Evolutionary conservation across 2,797 vertebrate genomes (phyloP), one percentile per base, ranked within the genome.

Genomic region (Distichodus sexfasciatus): DNA sequence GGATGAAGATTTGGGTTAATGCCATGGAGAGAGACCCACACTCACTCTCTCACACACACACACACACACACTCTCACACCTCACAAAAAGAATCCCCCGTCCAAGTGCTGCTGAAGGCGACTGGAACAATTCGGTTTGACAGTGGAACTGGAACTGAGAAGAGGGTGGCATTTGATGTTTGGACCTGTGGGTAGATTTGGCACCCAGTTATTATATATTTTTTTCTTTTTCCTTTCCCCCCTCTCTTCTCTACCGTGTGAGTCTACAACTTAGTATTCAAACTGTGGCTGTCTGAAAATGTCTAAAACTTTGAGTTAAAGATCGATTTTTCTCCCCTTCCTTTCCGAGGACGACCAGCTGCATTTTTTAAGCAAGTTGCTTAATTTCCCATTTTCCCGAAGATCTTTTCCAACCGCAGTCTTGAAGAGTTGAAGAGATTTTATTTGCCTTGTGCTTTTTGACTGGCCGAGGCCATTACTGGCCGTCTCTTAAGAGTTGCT

Each of bases 111-210:
- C 53, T 55, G 53, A 55, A 55, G 31, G 53, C 29, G 36, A 55
- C 29, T 55, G 53, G 53, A 55, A 55, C 29, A 55, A 6, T 54
- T 33, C 53, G 14, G 29, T 33, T 55, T 21, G 53, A 55, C 53
- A 33, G 17, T 29, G 53, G 29, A 36, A 55, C 14, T 21, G 29
- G 31, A 35, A 17, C 28, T 36, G 53, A 55, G 53, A 21, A 17
- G 29, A 17, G 4, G 6, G 31, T 55, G 53, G 29, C 53, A 36
- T 36, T 55, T 36, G 29, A 55, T 21, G 29, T 36, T 55, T 10
- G 36, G 15, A 17, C 17, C 23, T 33, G 26, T 53, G 15, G 28
- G n/a, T 28, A 8, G 14, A n/a, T n/a, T n/a, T n/a, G n/a, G n/a
- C n/a, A n/a, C n/a, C n/a, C n/a, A n/a, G n/a, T n/a, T n/a, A n/a